Percentiles rank a stretch among this genome's conserved stretches.
These are phyloP conservation scores for Serripes groenlandicus DNA, from an alignment of 2,888 invertebrate genomes.

Conservation along the genomic window DNA sequence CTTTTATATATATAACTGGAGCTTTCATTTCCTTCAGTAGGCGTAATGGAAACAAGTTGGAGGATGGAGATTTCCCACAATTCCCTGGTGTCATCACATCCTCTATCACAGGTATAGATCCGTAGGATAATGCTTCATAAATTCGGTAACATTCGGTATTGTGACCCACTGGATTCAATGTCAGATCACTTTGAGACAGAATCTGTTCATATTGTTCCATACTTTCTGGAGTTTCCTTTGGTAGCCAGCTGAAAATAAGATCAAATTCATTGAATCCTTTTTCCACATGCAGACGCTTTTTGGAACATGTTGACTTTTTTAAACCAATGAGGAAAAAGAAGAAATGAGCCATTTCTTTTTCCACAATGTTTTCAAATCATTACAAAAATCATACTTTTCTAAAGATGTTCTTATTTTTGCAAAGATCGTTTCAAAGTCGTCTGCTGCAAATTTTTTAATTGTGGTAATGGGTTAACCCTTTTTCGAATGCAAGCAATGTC, in stretches of 20 bases:
- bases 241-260: conserved; percentile 86
- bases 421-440: too few species aligned
- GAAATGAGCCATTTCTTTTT: too few species aligned
- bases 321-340: too few species aligned
- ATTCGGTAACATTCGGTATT: conserved; percentile 88
- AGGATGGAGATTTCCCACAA: conserved; percentile 84
- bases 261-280: too few species aligned
- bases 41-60: conserved; percentile 83
- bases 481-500: too few species aligned
- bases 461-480: too few species aligned
- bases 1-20: conserved; percentile 87
- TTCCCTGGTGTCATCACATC: conserved; percentile 86
- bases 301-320: too few species aligned
- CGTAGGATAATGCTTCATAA: conserved; percentile 88
- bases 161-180: conserved; percentile 87
- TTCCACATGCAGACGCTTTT: too few species aligned
- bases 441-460: too few species aligned
- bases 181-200: conserved; percentile 87
- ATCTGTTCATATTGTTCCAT: conserved; percentile 86
- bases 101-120: conserved; percentile 88
- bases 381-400: too few species aligned
- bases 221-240: conserved; percentile 86
- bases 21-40: conserved; percentile 87
- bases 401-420: too few species aligned
- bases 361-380: too few species aligned